Base-by-base conservation (phyloP, 2,113 vertebrate genomes). In the Poeciliopsis turrubarensis region DNA sequence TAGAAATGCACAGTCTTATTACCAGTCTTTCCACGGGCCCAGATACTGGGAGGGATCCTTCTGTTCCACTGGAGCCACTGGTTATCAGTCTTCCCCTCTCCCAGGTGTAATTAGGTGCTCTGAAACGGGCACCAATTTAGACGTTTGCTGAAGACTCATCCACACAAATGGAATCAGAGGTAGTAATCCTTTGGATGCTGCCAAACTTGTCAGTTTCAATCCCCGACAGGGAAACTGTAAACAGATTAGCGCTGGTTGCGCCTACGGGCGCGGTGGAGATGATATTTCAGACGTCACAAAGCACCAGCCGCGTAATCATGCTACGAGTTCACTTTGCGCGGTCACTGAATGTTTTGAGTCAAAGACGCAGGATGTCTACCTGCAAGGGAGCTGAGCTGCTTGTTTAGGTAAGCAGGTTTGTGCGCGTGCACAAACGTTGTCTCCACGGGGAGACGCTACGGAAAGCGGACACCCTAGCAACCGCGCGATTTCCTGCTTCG, bases 1-100 rank as follows among this genome's bases (percentile, higher is more conserved):
- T 69, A 67, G 73, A 86, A 89, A 84, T 72, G 82, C 76, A 78
- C 71, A 68, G 74, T 87, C n/a, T 91, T 83, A 88, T 87, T 86
- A 90, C 87, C 79, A 85, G 91, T 88, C 84, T 73, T 70, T 73
- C 66, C 73, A 77, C 34, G 82, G 77, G 80, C 75, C 65, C 70
- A 63, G 80, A 75, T 76, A 31, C 68, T 57, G 69, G 69, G 72
- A 85, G 72, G 77, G 68, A 75, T 71, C 70, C 51, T 82, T 85
- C 67, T 74, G 73, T 61, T 79, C 57, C 6, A 73, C 77, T 54
- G 64, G 65, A 75, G 72, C 75, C 82, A 82, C 87, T 68, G 81
- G 44, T 84, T 87, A 86, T 85, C 80, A 34, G 60, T 60, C 44
- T 31, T 70, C 34, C 66, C 39, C 68, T 51, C 51, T 25, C 3